phyloP scores from a whole-genome alignment of 1,140 invertebrate genomes.

The Drosophila simulans region DNA sequence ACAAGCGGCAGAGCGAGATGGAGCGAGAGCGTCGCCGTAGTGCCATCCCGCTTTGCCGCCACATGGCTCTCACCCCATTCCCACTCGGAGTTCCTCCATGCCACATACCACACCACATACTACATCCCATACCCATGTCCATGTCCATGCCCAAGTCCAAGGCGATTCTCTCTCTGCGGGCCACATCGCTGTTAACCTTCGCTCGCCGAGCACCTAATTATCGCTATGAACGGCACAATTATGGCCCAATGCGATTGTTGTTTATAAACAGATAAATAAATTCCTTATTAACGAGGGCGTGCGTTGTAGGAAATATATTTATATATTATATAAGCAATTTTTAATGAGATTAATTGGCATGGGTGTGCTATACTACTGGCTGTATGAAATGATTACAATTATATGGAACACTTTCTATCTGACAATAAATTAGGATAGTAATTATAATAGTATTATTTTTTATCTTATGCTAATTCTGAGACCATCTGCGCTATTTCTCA shows the following conservation, averaged over 20 bases:
- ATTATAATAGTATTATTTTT: too few relatives aligned
- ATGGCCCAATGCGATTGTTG: constrained; percentile 68
- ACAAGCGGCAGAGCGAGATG: constrained; percentile 20
- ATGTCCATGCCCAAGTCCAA: neutral
- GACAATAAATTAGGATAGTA: too few relatives aligned
- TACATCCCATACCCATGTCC: neutral
- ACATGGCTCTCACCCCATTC: constrained; percentile 6
- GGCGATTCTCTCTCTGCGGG: constrained; percentile 15
- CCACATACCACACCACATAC: neutral
- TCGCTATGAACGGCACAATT: constrained; percentile 73
- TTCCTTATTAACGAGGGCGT: constrained; percentile 27
- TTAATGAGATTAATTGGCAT: too few relatives aligned
- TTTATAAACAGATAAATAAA: constrained; percentile 51
- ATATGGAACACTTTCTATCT: too few relatives aligned
- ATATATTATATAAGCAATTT: neutral
- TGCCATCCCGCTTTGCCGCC: constrained; percentile 33
- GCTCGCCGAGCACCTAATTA: constrained; percentile 70
- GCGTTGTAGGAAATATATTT: constrained; percentile 1
- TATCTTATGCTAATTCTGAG: too few relatives aligned
- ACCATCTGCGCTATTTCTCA: too few relatives aligned
- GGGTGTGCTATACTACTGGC: too few relatives aligned
- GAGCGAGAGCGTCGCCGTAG: too few relatives aligned
- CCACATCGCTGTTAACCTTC: constrained; percentile 42
- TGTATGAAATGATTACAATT: too few relatives aligned
- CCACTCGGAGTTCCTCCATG: neutral